Evolutionary conservation across 2,888 invertebrate species (phyloP), one percentile per base, ranked within the genome.

Genomic region (Dione juno): DNA sequence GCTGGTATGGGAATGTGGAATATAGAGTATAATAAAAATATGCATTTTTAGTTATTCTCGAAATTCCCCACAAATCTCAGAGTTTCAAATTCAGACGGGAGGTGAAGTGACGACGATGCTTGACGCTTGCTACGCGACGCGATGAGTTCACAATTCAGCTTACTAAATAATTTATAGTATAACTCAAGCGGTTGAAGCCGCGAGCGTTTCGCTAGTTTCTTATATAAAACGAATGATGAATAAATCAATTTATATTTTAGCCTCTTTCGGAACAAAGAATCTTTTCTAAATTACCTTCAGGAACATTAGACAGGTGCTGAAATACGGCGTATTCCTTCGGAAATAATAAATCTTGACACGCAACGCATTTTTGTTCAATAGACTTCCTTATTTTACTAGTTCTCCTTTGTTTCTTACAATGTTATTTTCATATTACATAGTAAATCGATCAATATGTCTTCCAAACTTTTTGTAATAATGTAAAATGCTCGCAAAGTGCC

Each of bases 281-380:
- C 14, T 28, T 13, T 48, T 40, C 16, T 35, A 67, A 59, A 48
- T 58, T 58, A n/a, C 57, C 37, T 48, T n/a, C 19, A 37, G 48
- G 48, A 73, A 64, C 58, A 59, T 70, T 37, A 63, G 66, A 65
- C 52, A 35, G 67, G 21, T 66, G 59, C 66, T 75, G 63, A 73
- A 70, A 67, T 73, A 61, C 57, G 59, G 28, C 53, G 59, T 37
- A 57, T 58, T 54, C 68, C 69, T 14, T n/a, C n/a, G 67, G 69
- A 74, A 58, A 69, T 72, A 72, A 74, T 75, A 71, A 75, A 75
- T 75, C 72, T 69, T 67, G 67, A 74, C 71, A 66, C 72, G 69
- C 69, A 69, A 71, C 65, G 67, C 67, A 73, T 69, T 71, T 69
- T 66, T 61, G 45, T 72, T 63, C 72, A 70, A 70, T 72, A 69